Evolutionary conservation across 2,113 vertebrate species (phyloP), one percentile per base, ranked within the genome.

Genomic region (Ceyx cyanopectus): DNA sequence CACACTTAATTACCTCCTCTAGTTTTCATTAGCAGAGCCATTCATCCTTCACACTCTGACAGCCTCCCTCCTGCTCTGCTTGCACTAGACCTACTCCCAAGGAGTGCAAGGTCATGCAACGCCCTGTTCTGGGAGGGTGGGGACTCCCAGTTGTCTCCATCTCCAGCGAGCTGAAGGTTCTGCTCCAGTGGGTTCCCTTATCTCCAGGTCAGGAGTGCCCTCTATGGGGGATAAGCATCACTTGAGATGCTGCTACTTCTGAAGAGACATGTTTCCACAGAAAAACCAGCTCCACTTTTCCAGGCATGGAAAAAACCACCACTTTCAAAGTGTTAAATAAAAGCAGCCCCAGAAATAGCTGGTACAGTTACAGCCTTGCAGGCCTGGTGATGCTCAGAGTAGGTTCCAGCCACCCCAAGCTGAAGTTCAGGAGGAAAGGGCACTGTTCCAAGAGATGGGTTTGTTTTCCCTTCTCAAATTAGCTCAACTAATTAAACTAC

Each of bases 161-260:
- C 13, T 40, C 45, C 85, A 26, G 6, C 0, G 0, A 0, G 16
- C 17, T 23, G 54, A 4, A 21, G 51, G 12, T 1, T 63, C 43
- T 45, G 37, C 48, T 40, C 34, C 3, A 9, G 2, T 4, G 50
- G 9, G 4, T 29, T 54, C 18, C 24, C 34, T 21, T 2, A 57
- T 86, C 16, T 5, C 68, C 67, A 77, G 67, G 46, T 69, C 12
- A 3, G 5, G 69, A 85, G 94, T 96, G 95, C 95, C 95, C 95
- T 97, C 96, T 95, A 5, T 85, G 90, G 97, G 94, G 82, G 21
- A 85, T 4, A 43, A 30, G 19, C 34, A 70, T 2, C 5, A 5
- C 62, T 22, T 9, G 66, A 67, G 68, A 45, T 14, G 11, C 46
- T 12, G 1, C 60, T 16, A 7, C 2, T 80, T 4, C 60, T 66